A percentile compares a stretch with the other conserved stretches of the same genome.
Conservation (phyloP, 2,113 vertebrate genomes). For the Circaetus gallicus region DNA sequence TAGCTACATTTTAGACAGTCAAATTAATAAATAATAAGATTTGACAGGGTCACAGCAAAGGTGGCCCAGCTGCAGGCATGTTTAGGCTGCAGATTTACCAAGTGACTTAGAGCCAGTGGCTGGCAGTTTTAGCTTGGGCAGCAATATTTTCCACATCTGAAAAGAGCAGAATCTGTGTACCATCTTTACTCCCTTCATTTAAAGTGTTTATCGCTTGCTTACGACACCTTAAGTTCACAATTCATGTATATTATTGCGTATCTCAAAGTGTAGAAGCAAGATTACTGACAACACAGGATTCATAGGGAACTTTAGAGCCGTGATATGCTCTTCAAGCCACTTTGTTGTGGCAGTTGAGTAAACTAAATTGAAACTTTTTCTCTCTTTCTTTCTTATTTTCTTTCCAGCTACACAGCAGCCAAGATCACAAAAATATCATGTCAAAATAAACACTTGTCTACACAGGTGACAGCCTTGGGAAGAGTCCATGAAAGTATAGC, state of each 20-base stretch:
- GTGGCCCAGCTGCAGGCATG: background rate
- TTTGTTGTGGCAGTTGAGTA: background rate
- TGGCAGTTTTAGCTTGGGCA: background rate
- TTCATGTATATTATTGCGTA: background rate
- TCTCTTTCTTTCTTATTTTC: background rate
- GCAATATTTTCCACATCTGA: background rate
- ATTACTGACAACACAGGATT: background rate
- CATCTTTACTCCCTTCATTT: background rate
- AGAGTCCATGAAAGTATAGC: background rate
- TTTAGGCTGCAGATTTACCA: background rate
- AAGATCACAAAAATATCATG: slow-evolving; percentile 26
- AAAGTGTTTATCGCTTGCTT: background rate
- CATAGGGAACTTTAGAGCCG: background rate
- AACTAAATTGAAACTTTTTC: background rate
- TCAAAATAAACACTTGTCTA: slow-evolving; percentile 43
- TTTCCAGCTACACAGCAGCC: background rate
- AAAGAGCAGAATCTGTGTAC: background rate
- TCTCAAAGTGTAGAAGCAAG: background rate
- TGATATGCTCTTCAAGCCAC: background rate
- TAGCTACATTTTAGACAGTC: background rate
- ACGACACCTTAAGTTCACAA: background rate
- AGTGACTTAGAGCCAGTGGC: background rate
- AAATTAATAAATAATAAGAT: slow-evolving; percentile 2
- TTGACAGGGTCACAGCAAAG: slow-evolving; percentile 14
- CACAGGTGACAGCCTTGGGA: background rate